Evolutionary conservation across 2,797 vertebrate species (phyloP).

Genomic region (Bradypodion ventrale): DNA sequence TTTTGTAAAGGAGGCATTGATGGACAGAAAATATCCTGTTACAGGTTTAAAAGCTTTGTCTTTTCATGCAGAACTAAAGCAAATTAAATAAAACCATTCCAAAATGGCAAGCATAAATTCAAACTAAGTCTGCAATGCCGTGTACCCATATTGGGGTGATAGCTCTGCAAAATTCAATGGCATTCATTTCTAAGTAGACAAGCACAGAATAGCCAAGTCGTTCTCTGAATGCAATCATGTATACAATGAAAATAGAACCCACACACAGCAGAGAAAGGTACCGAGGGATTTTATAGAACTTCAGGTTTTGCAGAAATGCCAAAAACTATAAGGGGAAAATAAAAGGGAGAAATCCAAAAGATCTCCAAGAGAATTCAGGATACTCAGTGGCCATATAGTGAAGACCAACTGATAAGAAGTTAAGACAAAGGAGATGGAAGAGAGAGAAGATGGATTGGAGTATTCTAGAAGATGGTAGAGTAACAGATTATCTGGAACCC

Average conservation of each 20-base stretch:
- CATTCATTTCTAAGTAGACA: not conserved
- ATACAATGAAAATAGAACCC: too few relatives aligned
- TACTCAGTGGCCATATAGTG: not conserved
- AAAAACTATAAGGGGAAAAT: not conserved
- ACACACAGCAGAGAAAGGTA: not conserved
- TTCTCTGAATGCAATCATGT: too few relatives aligned
- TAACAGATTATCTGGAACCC: not conserved
- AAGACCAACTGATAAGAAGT: not conserved
- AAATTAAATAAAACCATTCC: not conserved
- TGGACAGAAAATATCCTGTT: not conserved
- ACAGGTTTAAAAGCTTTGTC: not conserved
- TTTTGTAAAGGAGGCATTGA: not conserved
- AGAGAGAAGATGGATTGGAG: not conserved
- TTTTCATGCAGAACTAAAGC: not conserved
- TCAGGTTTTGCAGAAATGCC: not conserved
- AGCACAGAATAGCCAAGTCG: not conserved
- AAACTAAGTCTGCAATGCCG: not conserved
- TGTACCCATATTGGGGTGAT: not conserved
- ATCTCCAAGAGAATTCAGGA: not conserved
- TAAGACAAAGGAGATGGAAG: not conserved
- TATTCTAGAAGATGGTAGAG: not conserved
- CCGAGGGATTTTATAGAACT: not conserved
- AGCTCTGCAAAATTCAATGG: not conserved
- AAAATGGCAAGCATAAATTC: conserved; percentile 15
- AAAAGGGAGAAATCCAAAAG: too few relatives aligned